A percentile compares a stretch with the other conserved stretches of the same genome.
Conservation (phyloP, 2,797 vertebrate species). For the Cheirogaleus major region DNA sequence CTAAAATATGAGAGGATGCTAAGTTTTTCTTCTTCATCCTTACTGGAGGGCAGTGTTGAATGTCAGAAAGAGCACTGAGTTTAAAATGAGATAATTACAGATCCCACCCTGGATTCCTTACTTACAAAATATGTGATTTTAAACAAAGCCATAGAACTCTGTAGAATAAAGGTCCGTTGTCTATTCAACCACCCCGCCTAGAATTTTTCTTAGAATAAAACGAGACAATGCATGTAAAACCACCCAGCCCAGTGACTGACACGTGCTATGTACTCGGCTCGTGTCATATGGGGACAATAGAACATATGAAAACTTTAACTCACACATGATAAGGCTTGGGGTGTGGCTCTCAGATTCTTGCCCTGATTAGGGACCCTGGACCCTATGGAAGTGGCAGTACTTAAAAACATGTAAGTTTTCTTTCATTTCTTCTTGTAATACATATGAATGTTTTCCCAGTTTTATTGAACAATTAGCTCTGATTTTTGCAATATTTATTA, state of each 20-base stretch:
- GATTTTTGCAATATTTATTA: constrained; percentile 34
- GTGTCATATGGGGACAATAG: not conserved
- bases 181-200: not conserved
- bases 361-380: not conserved
- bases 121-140: not conserved
- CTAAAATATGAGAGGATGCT: not conserved
- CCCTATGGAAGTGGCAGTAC: not conserved
- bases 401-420: not conserved
- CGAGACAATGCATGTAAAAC: not conserved
- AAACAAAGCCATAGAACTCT: not conserved
- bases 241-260: not conserved
- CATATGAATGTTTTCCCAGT: not conserved
- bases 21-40: not conserved
- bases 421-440: constrained; percentile 14
- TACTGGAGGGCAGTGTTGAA: not conserved
- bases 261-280: not conserved
- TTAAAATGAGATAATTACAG: not conserved
- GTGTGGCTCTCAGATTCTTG: not conserved
- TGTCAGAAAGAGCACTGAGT: not conserved
- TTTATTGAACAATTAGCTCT: constrained; percentile 39
- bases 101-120: not conserved
- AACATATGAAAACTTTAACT: not conserved
- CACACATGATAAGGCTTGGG: not conserved
- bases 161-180: not conserved
- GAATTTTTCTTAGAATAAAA: not conserved